Percentiles rank a stretch among this genome's conserved stretches.
Evolutionary conservation across 2,113 vertebrate genomes (phyloP).

Genomic region (Protomyctophum bolini): DNA sequence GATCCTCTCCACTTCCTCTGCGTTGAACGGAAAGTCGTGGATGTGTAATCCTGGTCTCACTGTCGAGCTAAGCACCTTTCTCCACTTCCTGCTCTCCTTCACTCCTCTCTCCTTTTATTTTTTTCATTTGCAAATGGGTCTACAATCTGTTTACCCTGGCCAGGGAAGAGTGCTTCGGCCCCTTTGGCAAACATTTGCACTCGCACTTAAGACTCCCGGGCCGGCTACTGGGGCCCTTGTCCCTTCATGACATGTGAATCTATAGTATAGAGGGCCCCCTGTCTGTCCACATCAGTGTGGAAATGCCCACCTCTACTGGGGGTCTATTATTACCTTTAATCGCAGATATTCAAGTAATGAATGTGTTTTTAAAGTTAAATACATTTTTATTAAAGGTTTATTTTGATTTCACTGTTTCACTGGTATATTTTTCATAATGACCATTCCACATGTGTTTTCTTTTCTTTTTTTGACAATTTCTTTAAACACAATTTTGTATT

Average conservation of each 20-base stretch:
- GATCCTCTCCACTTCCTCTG: slow-evolving; percentile 69
- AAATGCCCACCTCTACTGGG: slow-evolving; percentile 50
- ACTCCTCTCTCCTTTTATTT: slow-evolving; percentile 39
- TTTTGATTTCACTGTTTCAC: no score
- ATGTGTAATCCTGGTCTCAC: slow-evolving; percentile 75
- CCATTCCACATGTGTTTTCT: no score
- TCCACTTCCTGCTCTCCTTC: slow-evolving; percentile 74
- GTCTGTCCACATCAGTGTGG: slow-evolving; percentile 59
- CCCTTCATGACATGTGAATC: slow-evolving; percentile 64
- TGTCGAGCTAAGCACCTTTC: slow-evolving; percentile 76
- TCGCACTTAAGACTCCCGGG: slow-evolving; percentile 72
- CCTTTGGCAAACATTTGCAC: slow-evolving; percentile 82
- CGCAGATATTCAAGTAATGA: background rate
- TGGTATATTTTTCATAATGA: no score
- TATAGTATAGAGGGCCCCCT: slow-evolving; percentile 57
- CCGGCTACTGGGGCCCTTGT: slow-evolving; percentile 56
- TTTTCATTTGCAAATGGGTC: slow-evolving; percentile 82
- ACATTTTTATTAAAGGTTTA: no score
- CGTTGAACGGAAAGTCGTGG: slow-evolving; percentile 68
- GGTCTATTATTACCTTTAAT: slow-evolving; percentile 7
- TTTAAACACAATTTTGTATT: background rate
- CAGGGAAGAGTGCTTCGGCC: slow-evolving; percentile 69
- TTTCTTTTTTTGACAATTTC: no score
- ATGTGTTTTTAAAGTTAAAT: no score
- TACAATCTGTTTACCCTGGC: slow-evolving; percentile 81